Percentiles rank a stretch among this genome's conserved stretches.
Evolutionary conservation across 1,140 invertebrate species (phyloP).

Genomic region (Papilio helenus): DNA sequence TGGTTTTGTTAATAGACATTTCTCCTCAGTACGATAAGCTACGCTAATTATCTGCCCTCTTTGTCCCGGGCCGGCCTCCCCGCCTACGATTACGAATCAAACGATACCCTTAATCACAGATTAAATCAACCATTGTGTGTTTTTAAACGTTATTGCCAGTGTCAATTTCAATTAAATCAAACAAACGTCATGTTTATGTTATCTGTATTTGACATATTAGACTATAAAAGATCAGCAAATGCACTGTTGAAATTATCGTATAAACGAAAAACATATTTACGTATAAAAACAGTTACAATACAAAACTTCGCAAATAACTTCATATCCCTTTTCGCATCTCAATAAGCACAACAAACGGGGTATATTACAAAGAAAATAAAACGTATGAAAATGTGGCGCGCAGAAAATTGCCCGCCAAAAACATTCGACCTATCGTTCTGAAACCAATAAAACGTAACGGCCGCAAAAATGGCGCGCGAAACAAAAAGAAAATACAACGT

Average conservation of each 20-base stretch:
- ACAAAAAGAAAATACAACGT: conserved; percentile 52
- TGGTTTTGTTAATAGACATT: conserved; percentile 28
- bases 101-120: conserved; percentile 30
- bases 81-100: conserved; percentile 37
- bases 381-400: conserved; percentile 35
- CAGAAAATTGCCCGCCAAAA: conserved; percentile 45
- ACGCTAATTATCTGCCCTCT: conserved; percentile 46
- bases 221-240: too few species aligned
- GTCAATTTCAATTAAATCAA: not conserved
- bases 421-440: conserved; percentile 47
- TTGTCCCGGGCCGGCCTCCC: conserved; percentile 12
- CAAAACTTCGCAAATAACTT: not conserved
- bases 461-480: conserved; percentile 55
- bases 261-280: not conserved
- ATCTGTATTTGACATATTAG: not conserved
- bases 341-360: conserved; percentile 23
- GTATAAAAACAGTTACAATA: not conserved
- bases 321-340: conserved; percentile 16
- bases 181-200: not conserved
- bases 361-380: conserved; percentile 36
- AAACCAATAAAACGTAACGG: conserved; percentile 53
- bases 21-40: conserved; percentile 49
- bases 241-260: not conserved
- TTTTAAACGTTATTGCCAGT: conserved; percentile 3
- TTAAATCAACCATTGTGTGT: conserved; percentile 25